A percentile compares a stretch with the other conserved stretches of the same genome.
phyloP scores from a whole-genome alignment of 2,888 invertebrate species.

The Ferrisia virgata region DNA sequence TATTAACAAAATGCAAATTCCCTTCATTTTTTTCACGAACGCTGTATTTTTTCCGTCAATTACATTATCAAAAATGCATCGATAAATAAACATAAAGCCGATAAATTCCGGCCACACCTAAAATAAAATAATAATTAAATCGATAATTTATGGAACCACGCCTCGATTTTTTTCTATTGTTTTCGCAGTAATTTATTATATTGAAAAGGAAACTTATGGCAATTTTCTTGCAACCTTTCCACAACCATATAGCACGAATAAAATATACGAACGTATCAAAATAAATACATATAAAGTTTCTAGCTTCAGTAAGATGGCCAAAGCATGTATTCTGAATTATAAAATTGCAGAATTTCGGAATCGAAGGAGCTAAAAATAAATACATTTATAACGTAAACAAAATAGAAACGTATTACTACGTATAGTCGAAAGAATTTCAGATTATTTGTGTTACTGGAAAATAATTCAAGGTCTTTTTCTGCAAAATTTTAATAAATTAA shows the following conservation, averaged over 20 bases:
- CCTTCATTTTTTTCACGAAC: not conserved
- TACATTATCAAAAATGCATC: not conserved
- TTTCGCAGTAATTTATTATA: conserved; percentile 22
- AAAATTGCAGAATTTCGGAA: too few relatives aligned
- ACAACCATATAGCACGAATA: not conserved
- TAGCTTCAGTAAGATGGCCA: too few relatives aligned
- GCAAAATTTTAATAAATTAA: too few relatives aligned
- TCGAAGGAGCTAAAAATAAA: too few relatives aligned
- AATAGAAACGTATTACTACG: too few relatives aligned
- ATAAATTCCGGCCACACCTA: conserved; percentile 28
- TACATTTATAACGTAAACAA: too few relatives aligned
- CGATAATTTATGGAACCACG: conserved; percentile 23
- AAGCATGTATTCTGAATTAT: not conserved
- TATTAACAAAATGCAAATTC: not conserved
- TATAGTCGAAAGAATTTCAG: too few relatives aligned
- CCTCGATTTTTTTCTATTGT: conserved; percentile 6
- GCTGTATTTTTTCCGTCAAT: not conserved
- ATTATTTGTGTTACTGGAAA: too few relatives aligned
- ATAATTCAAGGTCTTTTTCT: too few relatives aligned
- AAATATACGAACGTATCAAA: not conserved
- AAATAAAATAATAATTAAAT: conserved; percentile 31
- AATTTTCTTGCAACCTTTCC: not conserved
- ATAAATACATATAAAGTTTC: too few relatives aligned
- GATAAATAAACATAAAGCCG: not conserved
- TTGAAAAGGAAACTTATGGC: not conserved